A percentile compares a stretch with the other conserved stretches of the same genome.
phyloP scores from a whole-genome alignment of 2,113 vertebrate genomes.

The Hypomesus transpacificus region DNA sequence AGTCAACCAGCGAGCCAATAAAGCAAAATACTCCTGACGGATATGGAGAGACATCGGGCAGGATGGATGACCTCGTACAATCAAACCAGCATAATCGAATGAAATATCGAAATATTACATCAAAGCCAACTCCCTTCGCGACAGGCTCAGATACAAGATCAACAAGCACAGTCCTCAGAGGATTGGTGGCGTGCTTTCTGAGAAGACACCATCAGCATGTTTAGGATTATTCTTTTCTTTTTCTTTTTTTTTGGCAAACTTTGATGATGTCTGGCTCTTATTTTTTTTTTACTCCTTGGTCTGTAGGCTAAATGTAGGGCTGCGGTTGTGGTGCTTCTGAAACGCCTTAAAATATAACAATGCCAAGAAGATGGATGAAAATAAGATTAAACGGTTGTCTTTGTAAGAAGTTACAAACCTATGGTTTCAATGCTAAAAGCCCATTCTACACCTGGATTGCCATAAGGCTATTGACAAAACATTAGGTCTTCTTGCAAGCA shows the following conservation, averaged over 20 bases:
- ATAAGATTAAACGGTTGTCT: too few species aligned
- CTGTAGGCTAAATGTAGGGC: too few species aligned
- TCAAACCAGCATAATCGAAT: constrained; percentile 87
- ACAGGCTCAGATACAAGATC: constrained; percentile 79
- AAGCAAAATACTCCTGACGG: constrained; percentile 88
- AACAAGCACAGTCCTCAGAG: constrained; percentile 74
- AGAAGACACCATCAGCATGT: constrained; percentile 10
- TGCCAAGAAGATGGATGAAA: too few species aligned
- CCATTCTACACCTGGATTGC: too few species aligned
- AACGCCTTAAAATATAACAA: too few species aligned
- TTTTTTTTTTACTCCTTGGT: too few species aligned
- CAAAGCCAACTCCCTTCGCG: constrained; percentile 79
- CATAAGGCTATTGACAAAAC: too few species aligned
- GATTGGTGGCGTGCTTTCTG: constrained; percentile 10
- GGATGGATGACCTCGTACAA: constrained; percentile 84
- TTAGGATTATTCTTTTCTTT: not conserved
- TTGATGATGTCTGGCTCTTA: constrained; percentile 54
- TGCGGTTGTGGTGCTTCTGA: too few species aligned
- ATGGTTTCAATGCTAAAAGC: too few species aligned
- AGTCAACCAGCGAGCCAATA: constrained; percentile 81
- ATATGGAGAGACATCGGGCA: constrained; percentile 81
- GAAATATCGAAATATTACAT: constrained; percentile 87
- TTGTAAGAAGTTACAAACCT: too few species aligned
- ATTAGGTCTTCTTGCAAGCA: too few species aligned
- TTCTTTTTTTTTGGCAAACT: not conserved